A percentile compares a stretch with the other conserved stretches of the same genome.
These are phyloP conservation scores for Spicauda simplicius DNA, from an alignment of 2,888 invertebrate genomes.

Conservation along the genomic window DNA sequence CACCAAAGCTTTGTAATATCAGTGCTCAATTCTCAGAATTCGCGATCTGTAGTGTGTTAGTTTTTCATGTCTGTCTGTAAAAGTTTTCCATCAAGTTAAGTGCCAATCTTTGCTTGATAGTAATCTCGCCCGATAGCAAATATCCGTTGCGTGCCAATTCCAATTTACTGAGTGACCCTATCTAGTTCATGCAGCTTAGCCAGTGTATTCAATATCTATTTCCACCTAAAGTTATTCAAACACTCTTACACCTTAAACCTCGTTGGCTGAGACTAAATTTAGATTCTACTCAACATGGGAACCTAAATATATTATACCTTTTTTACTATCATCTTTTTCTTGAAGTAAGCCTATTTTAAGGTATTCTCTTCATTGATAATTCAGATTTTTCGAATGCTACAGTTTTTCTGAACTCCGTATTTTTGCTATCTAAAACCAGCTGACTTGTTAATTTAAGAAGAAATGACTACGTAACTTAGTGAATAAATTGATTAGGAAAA, in stretches of 20 bases:
- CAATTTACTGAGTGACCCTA: conserved; percentile 2
- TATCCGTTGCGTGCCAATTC: conserved; percentile 7
- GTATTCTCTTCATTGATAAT: too few relatives aligned
- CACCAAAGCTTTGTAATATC: too few relatives aligned
- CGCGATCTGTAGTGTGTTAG: neutral
- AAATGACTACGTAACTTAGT: too few relatives aligned
- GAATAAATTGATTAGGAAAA: too few relatives aligned
- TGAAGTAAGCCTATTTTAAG: too few relatives aligned
- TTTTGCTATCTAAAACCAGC: too few relatives aligned
- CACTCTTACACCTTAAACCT: neutral
- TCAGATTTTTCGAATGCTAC: too few relatives aligned
- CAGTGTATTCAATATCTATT: neutral
- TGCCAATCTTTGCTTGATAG: conserved; percentile 3
- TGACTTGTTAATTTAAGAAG: too few relatives aligned
- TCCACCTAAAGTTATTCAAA: conserved; percentile 1
- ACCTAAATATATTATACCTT: too few relatives aligned
- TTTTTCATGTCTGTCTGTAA: neutral
- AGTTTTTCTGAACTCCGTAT: too few relatives aligned
- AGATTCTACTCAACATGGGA: neutral
- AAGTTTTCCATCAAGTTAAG: neutral
- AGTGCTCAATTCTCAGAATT: neutral
- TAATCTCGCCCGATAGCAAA: neutral
- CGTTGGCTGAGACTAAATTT: neutral
- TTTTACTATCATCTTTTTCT: too few relatives aligned
- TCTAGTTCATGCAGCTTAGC: neutral